Evolutionary conservation across 2,113 vertebrate genomes (phyloP).

Genomic region (Mesocricetus auratus): DNA sequence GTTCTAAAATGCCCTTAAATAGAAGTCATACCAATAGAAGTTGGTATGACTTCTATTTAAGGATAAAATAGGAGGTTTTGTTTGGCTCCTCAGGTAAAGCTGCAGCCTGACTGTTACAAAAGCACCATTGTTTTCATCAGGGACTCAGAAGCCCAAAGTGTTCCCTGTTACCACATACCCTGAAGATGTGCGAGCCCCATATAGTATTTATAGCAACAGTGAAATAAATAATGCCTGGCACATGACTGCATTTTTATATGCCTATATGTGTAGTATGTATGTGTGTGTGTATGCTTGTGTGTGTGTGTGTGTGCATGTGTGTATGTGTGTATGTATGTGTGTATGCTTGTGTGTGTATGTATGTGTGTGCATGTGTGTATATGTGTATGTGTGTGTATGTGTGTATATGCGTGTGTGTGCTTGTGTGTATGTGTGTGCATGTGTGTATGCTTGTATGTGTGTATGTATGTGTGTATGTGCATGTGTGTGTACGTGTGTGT

Average conservation of each 20-base stretch:
- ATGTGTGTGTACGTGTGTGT: too few relatives aligned
- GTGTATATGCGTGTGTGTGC: too few relatives aligned
- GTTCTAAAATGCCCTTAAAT: not conserved
- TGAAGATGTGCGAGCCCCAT: not conserved
- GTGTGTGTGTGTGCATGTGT: not conserved
- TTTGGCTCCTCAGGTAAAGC: not conserved
- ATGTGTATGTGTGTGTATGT: too few relatives aligned
- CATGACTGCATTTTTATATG: not conserved
- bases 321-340: too few relatives aligned
- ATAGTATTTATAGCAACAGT: not conserved
- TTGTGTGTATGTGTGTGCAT: too few relatives aligned
- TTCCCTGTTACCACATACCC: rapidly evolving
- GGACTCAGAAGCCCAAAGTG: not conserved
- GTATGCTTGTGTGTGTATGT: too few relatives aligned
- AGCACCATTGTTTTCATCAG: not conserved
- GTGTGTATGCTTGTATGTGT: too few relatives aligned
- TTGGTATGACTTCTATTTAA: too few relatives aligned
- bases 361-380: too few relatives aligned
- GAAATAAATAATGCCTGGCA: not conserved
- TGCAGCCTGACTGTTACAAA: not conserved
- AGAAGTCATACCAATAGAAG: too few relatives aligned
- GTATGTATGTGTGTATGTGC: too few relatives aligned
- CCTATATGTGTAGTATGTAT: not conserved
- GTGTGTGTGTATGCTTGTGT: not conserved
- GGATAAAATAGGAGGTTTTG: not conserved